Conservation (phyloP, 2,797 vertebrate species). For the Scleropages formosus region DNA sequence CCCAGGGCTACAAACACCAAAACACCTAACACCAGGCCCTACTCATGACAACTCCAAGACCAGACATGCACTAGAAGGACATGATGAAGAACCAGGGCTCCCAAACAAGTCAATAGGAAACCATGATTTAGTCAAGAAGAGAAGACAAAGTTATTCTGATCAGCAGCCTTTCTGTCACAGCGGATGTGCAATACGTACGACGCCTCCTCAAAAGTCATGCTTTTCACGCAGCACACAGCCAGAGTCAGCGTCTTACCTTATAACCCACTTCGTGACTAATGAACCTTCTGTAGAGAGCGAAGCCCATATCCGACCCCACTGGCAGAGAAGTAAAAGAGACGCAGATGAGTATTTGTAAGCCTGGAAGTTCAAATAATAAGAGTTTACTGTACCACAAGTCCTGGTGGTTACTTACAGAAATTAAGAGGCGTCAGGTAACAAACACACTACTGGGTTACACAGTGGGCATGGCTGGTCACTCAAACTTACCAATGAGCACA, state of each 20-base stretch:
- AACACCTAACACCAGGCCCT: too few relatives aligned
- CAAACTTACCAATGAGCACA: constrained; percentile 69
- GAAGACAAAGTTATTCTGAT: too few relatives aligned
- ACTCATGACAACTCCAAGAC: too few relatives aligned
- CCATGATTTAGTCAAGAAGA: too few relatives aligned
- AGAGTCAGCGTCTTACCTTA: constrained; percentile 58
- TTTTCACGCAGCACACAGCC: constrained; percentile 14
- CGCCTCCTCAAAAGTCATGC: too few relatives aligned
- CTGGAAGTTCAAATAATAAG: too few relatives aligned
- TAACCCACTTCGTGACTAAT: constrained; percentile 52
- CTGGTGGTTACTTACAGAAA: neutral
- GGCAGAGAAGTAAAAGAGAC: constrained; percentile 40
- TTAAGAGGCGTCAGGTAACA: neutral
- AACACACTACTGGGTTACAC: constrained; percentile 8
- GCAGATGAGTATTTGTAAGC: neutral
- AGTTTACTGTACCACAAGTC: neutral
- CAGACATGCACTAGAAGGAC: too few relatives aligned
- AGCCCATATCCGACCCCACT: constrained; percentile 82
- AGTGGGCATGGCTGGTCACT: neutral
- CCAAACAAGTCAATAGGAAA: too few relatives aligned
- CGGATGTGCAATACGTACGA: too few relatives aligned
- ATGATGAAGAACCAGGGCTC: too few relatives aligned
- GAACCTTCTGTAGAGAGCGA: constrained; percentile 87
- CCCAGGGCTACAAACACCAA: too few relatives aligned
- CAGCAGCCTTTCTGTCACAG: too few relatives aligned